A percentile compares a stretch with the other conserved stretches of the same genome.
Conservation (phyloP, 1,140 invertebrate species). For the Diplogasteroides magnus region DNA sequence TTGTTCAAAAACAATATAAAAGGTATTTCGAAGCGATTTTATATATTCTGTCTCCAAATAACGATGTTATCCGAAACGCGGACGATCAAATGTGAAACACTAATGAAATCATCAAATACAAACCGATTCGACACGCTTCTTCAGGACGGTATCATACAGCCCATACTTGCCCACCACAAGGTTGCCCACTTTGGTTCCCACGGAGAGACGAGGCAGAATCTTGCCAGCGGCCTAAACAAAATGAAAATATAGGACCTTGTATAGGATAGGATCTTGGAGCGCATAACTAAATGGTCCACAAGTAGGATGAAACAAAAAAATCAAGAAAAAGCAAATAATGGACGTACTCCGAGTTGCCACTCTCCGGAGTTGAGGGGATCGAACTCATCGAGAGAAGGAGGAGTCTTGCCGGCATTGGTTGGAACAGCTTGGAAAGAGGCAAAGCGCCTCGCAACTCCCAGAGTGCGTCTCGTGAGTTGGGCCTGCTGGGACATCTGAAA, state of each 20-base stretch:
- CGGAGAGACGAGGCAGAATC: slow-evolving; percentile 53
- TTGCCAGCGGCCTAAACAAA: slow-evolving; percentile 38
- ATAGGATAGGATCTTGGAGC: too few species aligned
- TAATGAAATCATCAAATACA: too few species aligned
- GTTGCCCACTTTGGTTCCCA: slow-evolving; percentile 46
- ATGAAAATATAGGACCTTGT: too few species aligned
- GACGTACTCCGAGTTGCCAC: slow-evolving; percentile 44
- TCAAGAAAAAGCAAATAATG: neutral
- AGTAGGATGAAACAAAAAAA: too few species aligned
- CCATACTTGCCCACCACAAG: slow-evolving; percentile 55
- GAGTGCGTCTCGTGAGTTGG: slow-evolving; percentile 19
- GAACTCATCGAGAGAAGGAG: slow-evolving; percentile 47
- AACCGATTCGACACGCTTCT: slow-evolving; percentile 37
- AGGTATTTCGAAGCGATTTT: too few species aligned
- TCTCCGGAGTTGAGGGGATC: slow-evolving; percentile 51
- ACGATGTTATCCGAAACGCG: too few species aligned
- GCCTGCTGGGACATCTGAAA: too few species aligned
- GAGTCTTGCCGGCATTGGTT: slow-evolving; percentile 41
- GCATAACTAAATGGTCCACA: too few species aligned
- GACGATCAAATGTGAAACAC: too few species aligned
- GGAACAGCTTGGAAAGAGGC: slow-evolving; percentile 30
- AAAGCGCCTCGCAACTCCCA: slow-evolving; percentile 26
- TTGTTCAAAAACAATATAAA: too few species aligned
- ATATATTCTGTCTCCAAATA: too few species aligned
- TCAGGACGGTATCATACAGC: slow-evolving; percentile 47